Evolutionary conservation across 2,113 vertebrate genomes (phyloP).

Genomic region (Hylia prasina): DNA sequence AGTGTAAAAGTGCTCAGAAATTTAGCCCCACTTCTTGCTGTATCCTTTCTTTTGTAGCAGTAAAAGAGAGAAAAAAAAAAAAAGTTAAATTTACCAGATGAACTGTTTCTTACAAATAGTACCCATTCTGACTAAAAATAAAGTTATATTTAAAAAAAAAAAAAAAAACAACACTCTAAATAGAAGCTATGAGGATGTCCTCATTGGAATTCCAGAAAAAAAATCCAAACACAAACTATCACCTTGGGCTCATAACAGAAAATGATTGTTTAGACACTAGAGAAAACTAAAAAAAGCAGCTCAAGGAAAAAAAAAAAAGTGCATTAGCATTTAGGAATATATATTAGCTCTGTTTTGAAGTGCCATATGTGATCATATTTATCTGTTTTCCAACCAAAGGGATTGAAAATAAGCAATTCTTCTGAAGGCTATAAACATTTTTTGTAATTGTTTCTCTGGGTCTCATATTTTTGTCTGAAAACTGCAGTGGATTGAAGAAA

Average conservation of each 20-base stretch:
- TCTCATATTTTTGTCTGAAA: background rate
- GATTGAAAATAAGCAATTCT: background rate
- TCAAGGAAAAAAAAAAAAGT: background rate
- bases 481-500: background rate
- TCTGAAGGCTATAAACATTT: background rate
- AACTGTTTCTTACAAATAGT: background rate
- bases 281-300: background rate
- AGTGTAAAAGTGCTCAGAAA: background rate
- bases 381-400: conserved; percentile 1
- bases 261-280: background rate
- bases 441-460: background rate
- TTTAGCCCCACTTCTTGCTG: background rate
- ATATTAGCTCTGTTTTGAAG: background rate
- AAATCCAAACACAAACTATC: background rate
- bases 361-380: conserved; percentile 17
- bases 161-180: no score
- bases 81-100: background rate
- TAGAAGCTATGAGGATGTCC: background rate
- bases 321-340: background rate
- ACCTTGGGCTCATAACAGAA: background rate
- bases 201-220: background rate
- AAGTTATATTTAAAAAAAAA: no score
- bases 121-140: background rate
- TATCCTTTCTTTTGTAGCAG: background rate
- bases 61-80: background rate